Conservation (phyloP, 2,113 vertebrate species). For the Brachyhypopomus occidentalis region DNA sequence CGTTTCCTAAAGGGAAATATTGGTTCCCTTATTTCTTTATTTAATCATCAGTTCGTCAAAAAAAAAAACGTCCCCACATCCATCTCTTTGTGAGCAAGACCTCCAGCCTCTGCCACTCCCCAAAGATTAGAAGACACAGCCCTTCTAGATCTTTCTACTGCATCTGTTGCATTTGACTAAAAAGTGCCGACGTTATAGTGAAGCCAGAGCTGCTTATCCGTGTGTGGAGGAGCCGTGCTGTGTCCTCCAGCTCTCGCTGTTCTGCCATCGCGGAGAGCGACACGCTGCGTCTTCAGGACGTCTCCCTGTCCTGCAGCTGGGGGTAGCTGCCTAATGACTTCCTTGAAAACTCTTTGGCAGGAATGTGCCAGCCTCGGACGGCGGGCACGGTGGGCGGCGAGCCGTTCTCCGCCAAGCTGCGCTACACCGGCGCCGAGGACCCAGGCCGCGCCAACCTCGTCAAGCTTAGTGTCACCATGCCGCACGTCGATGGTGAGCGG, state of each 20-base stretch:
- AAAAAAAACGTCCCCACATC: neutral
- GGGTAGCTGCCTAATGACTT: slow-evolving; percentile 21
- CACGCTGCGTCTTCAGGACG: neutral
- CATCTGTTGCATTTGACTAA: neutral
- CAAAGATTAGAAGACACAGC: neutral
- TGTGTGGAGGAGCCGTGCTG: no score
- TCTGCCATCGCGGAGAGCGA: neutral
- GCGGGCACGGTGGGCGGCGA: slow-evolving; percentile 88
- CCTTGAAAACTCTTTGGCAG: slow-evolving; percentile 66
- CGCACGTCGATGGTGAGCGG: slow-evolving; percentile 90
- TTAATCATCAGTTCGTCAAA: neutral
- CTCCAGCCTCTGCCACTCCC: neutral
- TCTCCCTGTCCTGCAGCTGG: neutral
- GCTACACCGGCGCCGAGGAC: slow-evolving; percentile 88
- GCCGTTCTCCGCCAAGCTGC: slow-evolving; percentile 92
- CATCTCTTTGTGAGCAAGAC: neutral
- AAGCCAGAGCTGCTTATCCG: no score
- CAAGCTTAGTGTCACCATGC: slow-evolving; percentile 91
- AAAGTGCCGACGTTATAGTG: neutral
- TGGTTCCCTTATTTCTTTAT: neutral
- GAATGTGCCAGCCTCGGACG: slow-evolving; percentile 89
- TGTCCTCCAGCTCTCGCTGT: no score
- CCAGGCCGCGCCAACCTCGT: slow-evolving; percentile 84
- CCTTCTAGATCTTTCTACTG: neutral
- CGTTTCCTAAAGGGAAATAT: neutral